Evolutionary conservation across 2,888 invertebrate species (phyloP), one percentile per base, ranked within the genome.

Genomic region (Adineta ricciae): DNA sequence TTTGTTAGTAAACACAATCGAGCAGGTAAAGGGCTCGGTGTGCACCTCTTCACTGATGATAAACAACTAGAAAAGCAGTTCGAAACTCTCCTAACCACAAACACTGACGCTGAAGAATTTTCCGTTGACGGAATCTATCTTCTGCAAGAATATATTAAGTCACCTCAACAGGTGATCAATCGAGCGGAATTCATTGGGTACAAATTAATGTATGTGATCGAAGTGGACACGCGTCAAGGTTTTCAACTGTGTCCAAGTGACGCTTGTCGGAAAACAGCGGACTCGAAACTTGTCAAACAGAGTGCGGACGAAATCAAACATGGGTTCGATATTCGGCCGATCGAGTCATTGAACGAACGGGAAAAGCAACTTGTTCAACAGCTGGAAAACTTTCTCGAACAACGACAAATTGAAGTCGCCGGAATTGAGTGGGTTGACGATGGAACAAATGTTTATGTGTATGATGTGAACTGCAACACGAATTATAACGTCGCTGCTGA

Each of bases 171-270:
- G n/a, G 41, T n/a, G 9, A 78, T 78, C n/a, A 78, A 78, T 41
- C 78, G 78, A 11, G 78, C 78, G 14, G 78, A 78, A 78, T 78
- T 78, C 41, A 78, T 78, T n/a, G 78, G 78, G 14, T 78, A 78
- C n/a, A 78, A 78, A 41, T 9, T 41, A 41, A 78, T 78, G 78
- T 78, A 78, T 41, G 41, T 78, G n/a, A 78, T 78, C 41, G 41
- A 78, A 78, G 78, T 78, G 24, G 78, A 78, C 41, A 78, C 78
- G 24, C 41, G 38, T n/a, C 78, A 78, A 78, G 78, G 78, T 41
- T 78, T 78, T 78, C 78, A 78, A 78, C 24, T 78, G 14, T 78
- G 78, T 78, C 78, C 78, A 78, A 78, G 78, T 78, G 78, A 78
- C 41, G 78, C 78, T 41, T 78, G 78, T 78, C 78, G 78, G n/a